These are phyloP conservation scores for Emys orbicularis DNA, from an alignment of 2,797 vertebrate species.

Conservation along the genomic window DNA sequence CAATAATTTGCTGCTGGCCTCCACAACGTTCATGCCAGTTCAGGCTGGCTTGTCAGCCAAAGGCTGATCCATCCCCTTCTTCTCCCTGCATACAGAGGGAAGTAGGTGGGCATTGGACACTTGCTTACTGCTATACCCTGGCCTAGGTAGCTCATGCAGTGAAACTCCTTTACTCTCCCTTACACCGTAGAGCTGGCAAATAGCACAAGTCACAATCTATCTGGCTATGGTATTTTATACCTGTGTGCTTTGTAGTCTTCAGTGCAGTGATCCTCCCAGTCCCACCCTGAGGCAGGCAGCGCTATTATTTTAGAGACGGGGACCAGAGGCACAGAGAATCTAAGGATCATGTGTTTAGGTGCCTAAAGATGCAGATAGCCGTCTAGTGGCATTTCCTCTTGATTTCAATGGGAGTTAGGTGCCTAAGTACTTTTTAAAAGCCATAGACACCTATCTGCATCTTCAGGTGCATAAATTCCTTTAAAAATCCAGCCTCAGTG, in stretches of 20 bases:
- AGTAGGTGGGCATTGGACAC: background rate
- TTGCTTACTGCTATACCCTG: background rate
- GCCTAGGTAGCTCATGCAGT: background rate
- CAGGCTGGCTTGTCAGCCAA: background rate
- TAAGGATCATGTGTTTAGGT: background rate
- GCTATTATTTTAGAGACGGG: rapidly evolving
- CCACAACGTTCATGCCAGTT: rapidly evolving
- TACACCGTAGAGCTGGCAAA: rapidly evolving
- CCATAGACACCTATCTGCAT: too few relatives aligned
- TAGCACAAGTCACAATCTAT: background rate
- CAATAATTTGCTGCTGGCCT: rapidly evolving
- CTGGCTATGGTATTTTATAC: background rate
- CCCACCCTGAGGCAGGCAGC: background rate
- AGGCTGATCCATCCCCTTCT: background rate
- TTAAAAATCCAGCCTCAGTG: background rate
- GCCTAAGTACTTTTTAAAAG: background rate
- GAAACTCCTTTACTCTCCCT: background rate
- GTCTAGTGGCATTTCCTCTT: background rate
- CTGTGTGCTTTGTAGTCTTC: rapidly evolving
- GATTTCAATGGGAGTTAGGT: background rate
- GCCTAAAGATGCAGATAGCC: background rate
- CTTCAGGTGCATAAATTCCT: too few relatives aligned
- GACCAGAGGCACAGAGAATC: background rate
- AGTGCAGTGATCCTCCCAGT: rapidly evolving
- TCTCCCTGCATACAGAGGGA: background rate